phyloP scores from a whole-genome alignment of 2,888 invertebrate genomes.

The Taenaris catops region DNA sequence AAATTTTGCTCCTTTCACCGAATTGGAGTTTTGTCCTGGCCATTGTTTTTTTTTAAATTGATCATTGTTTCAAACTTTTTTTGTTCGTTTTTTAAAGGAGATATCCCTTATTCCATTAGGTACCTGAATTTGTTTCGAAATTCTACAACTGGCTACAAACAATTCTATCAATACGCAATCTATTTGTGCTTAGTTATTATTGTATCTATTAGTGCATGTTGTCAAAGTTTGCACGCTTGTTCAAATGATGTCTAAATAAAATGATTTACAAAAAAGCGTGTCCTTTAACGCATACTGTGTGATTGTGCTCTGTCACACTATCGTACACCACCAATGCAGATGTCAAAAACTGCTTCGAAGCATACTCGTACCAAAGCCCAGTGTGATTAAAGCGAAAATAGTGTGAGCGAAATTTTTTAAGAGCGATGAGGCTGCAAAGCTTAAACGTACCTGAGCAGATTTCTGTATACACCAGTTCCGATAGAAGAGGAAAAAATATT shows the following conservation, averaged over 20 bases:
- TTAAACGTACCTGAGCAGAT: slow-evolving; percentile 74
- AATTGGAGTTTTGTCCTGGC: slow-evolving; percentile 1
- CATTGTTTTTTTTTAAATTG: too few relatives aligned
- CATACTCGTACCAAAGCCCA: slow-evolving; percentile 46
- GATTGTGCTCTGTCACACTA: slow-evolving; percentile 41
- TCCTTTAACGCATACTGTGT: slow-evolving; percentile 34
- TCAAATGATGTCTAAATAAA: slow-evolving; percentile 14
- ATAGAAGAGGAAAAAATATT: slow-evolving; percentile 62
- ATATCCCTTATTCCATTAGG: too few relatives aligned
- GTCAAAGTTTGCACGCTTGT: slow-evolving; percentile 3
- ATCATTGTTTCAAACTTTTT: too few relatives aligned
- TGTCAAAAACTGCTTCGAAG: slow-evolving; percentile 34
- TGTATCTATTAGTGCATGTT: slow-evolving; percentile 17
- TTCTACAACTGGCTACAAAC: slow-evolving; percentile 3
- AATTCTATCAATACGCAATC: slow-evolving; percentile 15
- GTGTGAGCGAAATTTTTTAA: slow-evolving; percentile 46
- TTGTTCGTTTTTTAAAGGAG: too few relatives aligned
- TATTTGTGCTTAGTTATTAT: too few relatives aligned
- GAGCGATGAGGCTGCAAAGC: slow-evolving; percentile 64
- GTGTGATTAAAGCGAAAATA: slow-evolving; percentile 55
- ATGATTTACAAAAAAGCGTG: slow-evolving; percentile 30
- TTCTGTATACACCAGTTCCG: slow-evolving; percentile 74
- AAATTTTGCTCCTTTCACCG: slow-evolving; percentile 24
- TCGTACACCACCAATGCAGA: slow-evolving; percentile 30
- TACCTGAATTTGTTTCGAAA: not conserved